Evolutionary conservation across 2,888 invertebrate genomes (phyloP).

Genomic region (Parthenolecanium corni): DNA sequence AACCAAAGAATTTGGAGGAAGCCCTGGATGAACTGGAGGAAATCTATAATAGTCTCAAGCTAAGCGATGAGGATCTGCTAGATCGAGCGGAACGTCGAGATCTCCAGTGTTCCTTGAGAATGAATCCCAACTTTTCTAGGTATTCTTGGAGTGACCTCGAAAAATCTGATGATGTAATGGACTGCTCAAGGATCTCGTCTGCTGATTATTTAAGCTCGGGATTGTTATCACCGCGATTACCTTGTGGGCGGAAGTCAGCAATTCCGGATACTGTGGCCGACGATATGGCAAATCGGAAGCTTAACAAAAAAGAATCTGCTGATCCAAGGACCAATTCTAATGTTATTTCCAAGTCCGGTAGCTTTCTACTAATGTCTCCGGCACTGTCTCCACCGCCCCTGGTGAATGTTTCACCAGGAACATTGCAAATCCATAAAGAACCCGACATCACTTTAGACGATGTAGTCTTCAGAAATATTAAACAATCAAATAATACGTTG

Average conservation of each 20-base stretch:
- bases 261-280: slow-evolving; percentile 57
- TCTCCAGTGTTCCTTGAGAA: slow-evolving; percentile 39
- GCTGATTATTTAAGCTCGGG: neutral
- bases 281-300: slow-evolving; percentile 67
- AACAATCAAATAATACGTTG: slow-evolving; percentile 56
- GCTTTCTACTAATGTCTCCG: slow-evolving; percentile 60
- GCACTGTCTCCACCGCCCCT: slow-evolving; percentile 41
- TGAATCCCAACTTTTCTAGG: slow-evolving; percentile 35
- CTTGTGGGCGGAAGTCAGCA: slow-evolving; percentile 24
- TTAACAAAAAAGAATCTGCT: slow-evolving; percentile 49
- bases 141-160: slow-evolving; percentile 1
- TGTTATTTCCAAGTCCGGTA: slow-evolving; percentile 42
- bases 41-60: slow-evolving; percentile 77
- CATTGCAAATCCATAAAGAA: slow-evolving; percentile 40
- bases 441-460: slow-evolving; percentile 76
- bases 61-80: slow-evolving; percentile 69
- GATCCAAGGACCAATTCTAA: slow-evolving; percentile 34
- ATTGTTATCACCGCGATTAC: slow-evolving; percentile 2
- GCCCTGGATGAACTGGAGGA: slow-evolving; percentile 80
- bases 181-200: neutral
- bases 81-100: slow-evolving; percentile 50
- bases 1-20: slow-evolving; percentile 71
- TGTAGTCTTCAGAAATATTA: slow-evolving; percentile 68
- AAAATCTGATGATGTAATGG: neutral
- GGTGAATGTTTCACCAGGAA: slow-evolving; percentile 24